These are phyloP conservation scores for Scomber colias DNA, from an alignment of 2,113 vertebrate genomes.

Conservation along the genomic window DNA sequence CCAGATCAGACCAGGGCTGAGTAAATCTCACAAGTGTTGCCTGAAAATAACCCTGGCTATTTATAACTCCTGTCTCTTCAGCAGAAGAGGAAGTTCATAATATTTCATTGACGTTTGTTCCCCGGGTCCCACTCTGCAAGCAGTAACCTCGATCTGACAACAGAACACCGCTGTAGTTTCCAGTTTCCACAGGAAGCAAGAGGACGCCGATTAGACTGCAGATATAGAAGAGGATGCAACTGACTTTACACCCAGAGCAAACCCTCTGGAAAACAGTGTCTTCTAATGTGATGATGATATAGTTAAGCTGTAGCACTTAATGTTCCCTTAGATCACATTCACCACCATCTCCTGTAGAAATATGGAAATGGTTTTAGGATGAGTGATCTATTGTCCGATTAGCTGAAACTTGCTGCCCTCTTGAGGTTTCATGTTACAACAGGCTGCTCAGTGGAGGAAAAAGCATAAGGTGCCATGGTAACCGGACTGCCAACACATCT, in stretches of 20 bases:
- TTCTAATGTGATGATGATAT: slow-evolving; percentile 3
- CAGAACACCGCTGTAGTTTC: slow-evolving; percentile 49
- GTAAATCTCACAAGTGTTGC: slow-evolving; percentile 68
- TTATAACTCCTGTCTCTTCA: slow-evolving; percentile 75
- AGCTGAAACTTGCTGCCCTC: slow-evolving; percentile 72
- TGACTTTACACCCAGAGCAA: not conserved
- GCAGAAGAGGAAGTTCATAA: slow-evolving; percentile 70
- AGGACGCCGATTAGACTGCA: slow-evolving; percentile 59
- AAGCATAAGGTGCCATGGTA: slow-evolving; percentile 9
- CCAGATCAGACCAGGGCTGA: slow-evolving; percentile 47
- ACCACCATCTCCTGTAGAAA: slow-evolving; percentile 37
- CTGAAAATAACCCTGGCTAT: slow-evolving; percentile 74
- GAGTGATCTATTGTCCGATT: slow-evolving; percentile 22
- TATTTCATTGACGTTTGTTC: slow-evolving; percentile 77
- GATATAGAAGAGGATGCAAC: slow-evolving; percentile 24
- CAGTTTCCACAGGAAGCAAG: slow-evolving; percentile 77
- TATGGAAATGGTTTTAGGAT: slow-evolving; percentile 8
- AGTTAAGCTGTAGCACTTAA: not conserved
- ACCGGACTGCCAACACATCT: slow-evolving; percentile 26
- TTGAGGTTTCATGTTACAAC: slow-evolving; percentile 67
- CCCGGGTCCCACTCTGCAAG: slow-evolving; percentile 38
- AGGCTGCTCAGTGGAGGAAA: slow-evolving; percentile 17
- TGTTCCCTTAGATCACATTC: slow-evolving; percentile 12
- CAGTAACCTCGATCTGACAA: slow-evolving; percentile 41
- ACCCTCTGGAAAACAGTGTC: slow-evolving; percentile 6